Evolutionary conservation across 1,140 invertebrate genomes (phyloP).

Genomic region (Phenacoccus solenopsis): DNA sequence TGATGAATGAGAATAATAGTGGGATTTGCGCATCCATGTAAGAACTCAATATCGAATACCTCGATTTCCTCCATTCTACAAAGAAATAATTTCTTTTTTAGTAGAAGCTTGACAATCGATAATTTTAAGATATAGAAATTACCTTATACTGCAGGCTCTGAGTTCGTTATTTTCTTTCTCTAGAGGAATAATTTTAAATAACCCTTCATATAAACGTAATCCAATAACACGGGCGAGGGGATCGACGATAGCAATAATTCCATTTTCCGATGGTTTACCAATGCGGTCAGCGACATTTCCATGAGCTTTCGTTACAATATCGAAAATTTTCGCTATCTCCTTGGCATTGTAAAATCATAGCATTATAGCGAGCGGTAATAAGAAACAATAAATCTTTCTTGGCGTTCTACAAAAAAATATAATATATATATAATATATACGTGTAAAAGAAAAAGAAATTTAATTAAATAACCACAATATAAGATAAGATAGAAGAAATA

Average conservation of each 20-base stretch:
- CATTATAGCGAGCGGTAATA: slow-evolving; percentile 85
- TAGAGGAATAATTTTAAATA: slow-evolving; percentile 90
- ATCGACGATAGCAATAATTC: slow-evolving; percentile 91
- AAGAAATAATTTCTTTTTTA: slow-evolving; percentile 19
- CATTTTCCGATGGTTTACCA: slow-evolving; percentile 81
- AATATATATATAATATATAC: too few relatives aligned
- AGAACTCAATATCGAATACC: slow-evolving; percentile 90
- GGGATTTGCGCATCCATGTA: slow-evolving; percentile 85
- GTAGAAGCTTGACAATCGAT: not conserved
- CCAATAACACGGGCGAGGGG: slow-evolving; percentile 89
- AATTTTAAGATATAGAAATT: slow-evolving; percentile 19
- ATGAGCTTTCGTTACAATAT: slow-evolving; percentile 90
- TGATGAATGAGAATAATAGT: slow-evolving; percentile 94
- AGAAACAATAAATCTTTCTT: slow-evolving; percentile 91
- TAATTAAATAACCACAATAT: not conserved
- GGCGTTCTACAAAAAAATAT: slow-evolving; percentile 55
- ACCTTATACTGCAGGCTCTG: slow-evolving; percentile 86
- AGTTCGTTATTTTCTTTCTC: slow-evolving; percentile 87
- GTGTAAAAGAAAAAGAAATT: slow-evolving; percentile 4
- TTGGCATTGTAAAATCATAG: slow-evolving; percentile 90
- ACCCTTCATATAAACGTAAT: slow-evolving; percentile 86
- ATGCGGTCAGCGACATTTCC: slow-evolving; percentile 89
- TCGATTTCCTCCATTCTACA: slow-evolving; percentile 85
- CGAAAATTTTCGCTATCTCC: slow-evolving; percentile 60
- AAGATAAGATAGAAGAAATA: too few relatives aligned